Evolutionary conservation across 1,140 invertebrate species (phyloP).

Genomic region (Reticulitermes speratus): DNA sequence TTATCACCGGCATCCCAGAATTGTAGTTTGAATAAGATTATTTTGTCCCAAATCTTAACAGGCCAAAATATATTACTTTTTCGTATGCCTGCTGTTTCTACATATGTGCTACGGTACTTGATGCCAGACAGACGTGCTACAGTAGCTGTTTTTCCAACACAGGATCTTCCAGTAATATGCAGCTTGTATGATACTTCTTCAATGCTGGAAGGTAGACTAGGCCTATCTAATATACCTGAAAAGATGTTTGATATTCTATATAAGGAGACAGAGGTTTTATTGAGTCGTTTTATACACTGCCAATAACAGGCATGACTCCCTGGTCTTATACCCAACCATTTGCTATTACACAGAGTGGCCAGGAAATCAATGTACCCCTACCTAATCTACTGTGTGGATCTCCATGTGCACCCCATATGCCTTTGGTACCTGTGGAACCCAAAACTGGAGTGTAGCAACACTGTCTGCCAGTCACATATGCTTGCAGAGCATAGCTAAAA

Average conservation of each 20-base stretch:
- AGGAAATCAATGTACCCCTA: too few species aligned
- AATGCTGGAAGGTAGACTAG: constrained; percentile 49
- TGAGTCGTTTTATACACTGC: background rate
- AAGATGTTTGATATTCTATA: constrained; percentile 32
- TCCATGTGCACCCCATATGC: too few species aligned
- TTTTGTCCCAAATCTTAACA: constrained; percentile 57
- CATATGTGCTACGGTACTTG: constrained; percentile 43
- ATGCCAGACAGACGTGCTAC: constrained; percentile 54
- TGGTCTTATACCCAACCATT: background rate
- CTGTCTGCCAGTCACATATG: too few species aligned
- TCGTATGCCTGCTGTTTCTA: constrained; percentile 59
- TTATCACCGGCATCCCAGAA: constrained; percentile 62
- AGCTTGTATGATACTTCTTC: constrained; percentile 63
- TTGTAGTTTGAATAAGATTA: constrained; percentile 58
- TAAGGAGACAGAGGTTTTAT: background rate
- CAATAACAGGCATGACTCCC: background rate
- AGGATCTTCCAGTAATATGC: constrained; percentile 56
- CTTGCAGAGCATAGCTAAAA: too few species aligned
- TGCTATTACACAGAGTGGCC: too few species aligned
- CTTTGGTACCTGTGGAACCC: too few species aligned
- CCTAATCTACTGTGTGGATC: too few species aligned
- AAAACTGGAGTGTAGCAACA: too few species aligned
- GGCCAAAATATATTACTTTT: constrained; percentile 60
- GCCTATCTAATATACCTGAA: constrained; percentile 56
- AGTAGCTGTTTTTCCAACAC: constrained; percentile 58